Evolutionary conservation across 2,888 invertebrate genomes (phyloP), one percentile per base, ranked within the genome.

Genomic region (Amblyjoppa proteus): DNA sequence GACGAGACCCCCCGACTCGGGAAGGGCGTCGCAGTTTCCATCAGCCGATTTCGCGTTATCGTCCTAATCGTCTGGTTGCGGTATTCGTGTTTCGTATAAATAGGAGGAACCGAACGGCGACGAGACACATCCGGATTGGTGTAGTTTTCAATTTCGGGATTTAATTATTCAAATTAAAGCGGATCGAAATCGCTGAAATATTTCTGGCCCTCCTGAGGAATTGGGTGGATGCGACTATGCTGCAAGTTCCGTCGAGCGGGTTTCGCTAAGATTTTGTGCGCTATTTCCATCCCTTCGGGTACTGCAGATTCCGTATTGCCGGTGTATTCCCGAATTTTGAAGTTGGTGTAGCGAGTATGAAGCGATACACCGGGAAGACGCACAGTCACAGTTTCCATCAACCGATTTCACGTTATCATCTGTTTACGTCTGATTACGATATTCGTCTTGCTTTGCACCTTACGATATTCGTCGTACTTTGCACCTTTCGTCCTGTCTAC

Each of bases 241-340:
- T 41, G 11, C n/a, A 45, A 61, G 16, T 74, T 74, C 58, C 73
- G 25, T 41, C 3, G 3, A 45, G 41, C 6, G 5, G 38, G 25
- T 41, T 25, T 58, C 45, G 41, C 13, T n/a, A 45, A 45, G 61
- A 74, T 25, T 56, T 56, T 7, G 25, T 9, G 11, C 56, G 56
- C 3, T 56, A 25, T 7, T 38, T 38, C 38, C 7, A 7, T 6
- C 5, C 7, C 38, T 38, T 7, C 38, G 38, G 38, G 20, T 45
- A 2, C 58, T 28, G 9, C n/a, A 45, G 41, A 28, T 74, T 74
- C 58, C 74, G 25, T 45, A 45, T 41, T 16, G 25, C 58, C 38
- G 31, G 58, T 61, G 58, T 49, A 64, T 51, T 51, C 31, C 49
- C 49, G 16, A 75, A 64, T 49, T 75, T 75, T 75, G 64, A 11